Percentiles rank a stretch among this genome's conserved stretches.
Evolutionary conservation across 30 jellyfish, hydroid and myxozoan species (phyloP).

Genomic region (Sanderia malayensis): DNA sequence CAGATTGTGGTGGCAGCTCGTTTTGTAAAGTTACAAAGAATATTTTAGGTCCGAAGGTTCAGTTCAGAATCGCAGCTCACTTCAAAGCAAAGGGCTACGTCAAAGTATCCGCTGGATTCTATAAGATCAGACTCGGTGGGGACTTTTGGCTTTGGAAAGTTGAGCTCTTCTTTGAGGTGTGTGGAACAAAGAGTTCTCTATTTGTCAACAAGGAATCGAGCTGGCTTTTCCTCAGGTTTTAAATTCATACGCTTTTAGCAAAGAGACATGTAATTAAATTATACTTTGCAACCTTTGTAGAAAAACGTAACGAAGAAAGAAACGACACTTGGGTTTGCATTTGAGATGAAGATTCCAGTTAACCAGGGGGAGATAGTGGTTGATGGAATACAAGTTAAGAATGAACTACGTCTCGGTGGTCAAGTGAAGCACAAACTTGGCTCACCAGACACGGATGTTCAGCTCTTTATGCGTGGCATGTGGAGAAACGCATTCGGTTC

Average conservation of each 20-base stretch:
- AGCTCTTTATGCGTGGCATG: constrained; percentile 94
- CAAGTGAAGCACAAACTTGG: constrained; percentile 73
- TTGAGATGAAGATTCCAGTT: constrained; percentile 80
- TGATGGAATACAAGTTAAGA: constrained; percentile 74
- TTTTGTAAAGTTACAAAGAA: constrained; percentile 77
- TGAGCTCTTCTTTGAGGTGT: constrained; percentile 81
- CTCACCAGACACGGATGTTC: constrained; percentile 59
- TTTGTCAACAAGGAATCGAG: too few species aligned
- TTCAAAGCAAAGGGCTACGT: constrained; percentile 48
- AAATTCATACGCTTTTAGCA: too few species aligned
- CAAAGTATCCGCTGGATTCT: constrained; percentile 89
- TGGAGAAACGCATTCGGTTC: constrained; percentile 98
- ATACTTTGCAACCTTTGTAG: constrained; percentile 44
- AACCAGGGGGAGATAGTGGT: constrained; percentile 74
- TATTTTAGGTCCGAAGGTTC: constrained; percentile 84
- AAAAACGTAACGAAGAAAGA: constrained; percentile 74
- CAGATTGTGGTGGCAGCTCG: constrained; percentile 89
- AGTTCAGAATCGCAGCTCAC: constrained; percentile 75
- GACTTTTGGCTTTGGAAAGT: constrained; percentile 60
- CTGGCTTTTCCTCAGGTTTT: too few species aligned
- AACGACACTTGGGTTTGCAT: constrained; percentile 70
- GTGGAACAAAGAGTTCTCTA: too few species aligned
- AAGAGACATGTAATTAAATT: too few species aligned
- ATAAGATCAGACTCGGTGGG: constrained; percentile 68
- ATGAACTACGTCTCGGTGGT: constrained; percentile 81